Conservation (phyloP, 1,140 invertebrate genomes). For the Teleogryllus occipitalis region DNA sequence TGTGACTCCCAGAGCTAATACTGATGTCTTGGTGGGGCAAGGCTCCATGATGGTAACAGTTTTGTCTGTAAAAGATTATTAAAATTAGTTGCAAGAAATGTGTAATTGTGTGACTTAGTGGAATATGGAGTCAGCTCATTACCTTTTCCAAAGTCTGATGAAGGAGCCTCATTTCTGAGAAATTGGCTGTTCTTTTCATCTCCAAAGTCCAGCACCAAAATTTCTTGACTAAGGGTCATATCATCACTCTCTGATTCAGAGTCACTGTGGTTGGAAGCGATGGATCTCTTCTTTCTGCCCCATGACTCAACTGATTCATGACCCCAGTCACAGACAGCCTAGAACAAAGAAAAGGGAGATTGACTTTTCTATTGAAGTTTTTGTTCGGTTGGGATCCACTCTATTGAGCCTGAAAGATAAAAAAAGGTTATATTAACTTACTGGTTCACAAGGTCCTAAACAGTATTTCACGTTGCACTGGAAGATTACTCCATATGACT, state of each 20-base stretch:
- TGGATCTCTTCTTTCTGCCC: slow-evolving; percentile 76
- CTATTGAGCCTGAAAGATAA: neutral
- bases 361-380: slow-evolving; percentile 10
- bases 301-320: slow-evolving; percentile 80
- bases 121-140: slow-evolving; percentile 21
- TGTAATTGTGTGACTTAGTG: neutral
- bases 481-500: slow-evolving; percentile 94
- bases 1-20: slow-evolving; percentile 77
- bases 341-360: slow-evolving; percentile 6
- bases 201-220: slow-evolving; percentile 82
- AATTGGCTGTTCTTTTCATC: slow-evolving; percentile 78
- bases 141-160: slow-evolving; percentile 67
- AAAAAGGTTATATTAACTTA: slow-evolving; percentile 40
- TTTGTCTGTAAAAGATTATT: slow-evolving; percentile 51
- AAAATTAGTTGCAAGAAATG: neutral
- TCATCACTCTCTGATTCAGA: slow-evolving; percentile 56
- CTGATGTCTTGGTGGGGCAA: slow-evolving; percentile 82
- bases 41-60: slow-evolving; percentile 77
- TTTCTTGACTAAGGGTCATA: slow-evolving; percentile 90
- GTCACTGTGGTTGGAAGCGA: slow-evolving; percentile 34
- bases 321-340: slow-evolving; percentile 83
- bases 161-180: slow-evolving; percentile 59
- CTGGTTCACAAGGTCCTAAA: slow-evolving; percentile 86
- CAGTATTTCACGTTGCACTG: slow-evolving; percentile 96
- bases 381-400: neutral